Base-by-base conservation (phyloP, 2,113 vertebrate species). In the Menura novaehollandiae region DNA sequence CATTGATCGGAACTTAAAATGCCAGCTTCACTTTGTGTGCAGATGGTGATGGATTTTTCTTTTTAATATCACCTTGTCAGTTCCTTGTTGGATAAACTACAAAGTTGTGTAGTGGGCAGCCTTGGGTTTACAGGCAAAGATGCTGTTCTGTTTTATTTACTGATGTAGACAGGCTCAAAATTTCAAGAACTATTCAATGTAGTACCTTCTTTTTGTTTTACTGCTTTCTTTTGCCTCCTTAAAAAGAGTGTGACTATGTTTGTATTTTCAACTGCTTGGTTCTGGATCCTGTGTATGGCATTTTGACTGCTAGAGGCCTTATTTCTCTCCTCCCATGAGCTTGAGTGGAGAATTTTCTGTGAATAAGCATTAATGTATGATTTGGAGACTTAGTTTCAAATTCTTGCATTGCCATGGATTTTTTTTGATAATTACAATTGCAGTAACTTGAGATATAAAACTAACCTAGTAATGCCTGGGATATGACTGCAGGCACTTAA, bases 1-100 rank as follows among this genome's bases (percentile, higher is more conserved):
- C 39, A 55, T 94, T 96, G 82, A 88, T 73, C 15, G 19, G 53
- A 74, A 68, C 39, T 76, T 79, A 49, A 76, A 93, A 76, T 66
- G 35, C 39, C 85, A 74, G 22, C 69, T 87, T 91, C 32, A 37
- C 17, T 92, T 95, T 64, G 19, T 82, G 23, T 82, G 28, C 39
- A 85, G 63, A 72, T 59, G 49, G 7, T 43, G 33, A 55, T 68
- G 15, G n/a, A 35, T 66, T 67, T 93, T 88, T 68, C 58, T 85
- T 85, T 77, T 84, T 51, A 74, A 53, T 79, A 85, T 58, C 39
- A 47, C 20, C 15, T 77, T 79, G 8, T 46, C 20, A 58, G 14
- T 43, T 81, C 30, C 11, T 37, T 68, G 4, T 63, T 88, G 47
- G 24, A 64, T 85, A 47, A 72, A 47, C 27, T 30, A 27, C 20